Evolutionary conservation across 2,113 vertebrate genomes (phyloP).

Genomic region (Alligator mississippiensis): DNA sequence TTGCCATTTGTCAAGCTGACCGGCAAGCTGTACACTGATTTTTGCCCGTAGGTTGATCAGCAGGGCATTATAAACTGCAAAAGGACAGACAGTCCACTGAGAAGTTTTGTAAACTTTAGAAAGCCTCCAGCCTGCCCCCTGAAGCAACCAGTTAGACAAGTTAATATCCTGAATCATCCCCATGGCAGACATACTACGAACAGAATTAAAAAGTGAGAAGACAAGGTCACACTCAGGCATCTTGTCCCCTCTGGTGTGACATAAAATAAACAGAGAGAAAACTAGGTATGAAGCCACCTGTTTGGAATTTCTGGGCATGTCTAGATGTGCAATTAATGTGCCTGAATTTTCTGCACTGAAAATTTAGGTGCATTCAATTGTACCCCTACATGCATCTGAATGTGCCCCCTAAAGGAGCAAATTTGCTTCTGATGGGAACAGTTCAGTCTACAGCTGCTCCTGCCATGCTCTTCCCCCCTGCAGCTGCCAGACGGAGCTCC

Average conservation of each 20-base stretch:
- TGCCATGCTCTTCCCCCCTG: too few relatives aligned
- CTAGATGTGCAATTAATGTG: too few relatives aligned
- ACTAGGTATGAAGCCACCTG: background rate
- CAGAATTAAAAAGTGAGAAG: fast-evolving
- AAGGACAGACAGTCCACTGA: background rate
- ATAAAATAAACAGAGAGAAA: background rate
- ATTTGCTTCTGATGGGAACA: too few relatives aligned
- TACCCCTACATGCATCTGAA: too few relatives aligned
- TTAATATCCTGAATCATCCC: background rate
- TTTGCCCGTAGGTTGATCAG: background rate
- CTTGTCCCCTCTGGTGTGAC: background rate
- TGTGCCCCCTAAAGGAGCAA: too few relatives aligned
- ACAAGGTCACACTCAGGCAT: background rate
- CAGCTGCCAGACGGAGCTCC: too few relatives aligned
- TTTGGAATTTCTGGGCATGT: background rate
- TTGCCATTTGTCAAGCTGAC: background rate
- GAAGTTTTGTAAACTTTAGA: background rate
- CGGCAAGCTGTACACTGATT: background rate
- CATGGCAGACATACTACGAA: background rate
- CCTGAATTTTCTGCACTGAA: too few relatives aligned
- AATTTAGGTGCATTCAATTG: too few relatives aligned
- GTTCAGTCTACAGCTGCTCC: too few relatives aligned
- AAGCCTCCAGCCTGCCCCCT: background rate
- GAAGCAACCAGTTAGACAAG: background rate
- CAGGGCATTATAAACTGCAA: background rate